These are phyloP conservation scores for Labeo catla DNA, from an alignment of 2,113 vertebrate genomes.

Conservation along the genomic window DNA sequence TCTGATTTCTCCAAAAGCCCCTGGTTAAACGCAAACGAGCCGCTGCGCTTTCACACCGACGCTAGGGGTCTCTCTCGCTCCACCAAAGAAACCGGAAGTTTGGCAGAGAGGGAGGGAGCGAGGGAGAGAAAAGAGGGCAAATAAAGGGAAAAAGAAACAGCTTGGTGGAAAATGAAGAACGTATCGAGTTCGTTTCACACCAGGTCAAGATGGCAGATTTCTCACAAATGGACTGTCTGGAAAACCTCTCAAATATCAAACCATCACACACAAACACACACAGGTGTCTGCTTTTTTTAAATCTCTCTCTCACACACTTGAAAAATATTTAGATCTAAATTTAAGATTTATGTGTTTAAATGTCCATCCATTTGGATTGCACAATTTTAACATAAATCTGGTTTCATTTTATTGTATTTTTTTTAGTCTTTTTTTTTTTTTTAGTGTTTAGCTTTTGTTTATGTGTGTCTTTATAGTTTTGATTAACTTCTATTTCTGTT, in stretches of 20 bases:
- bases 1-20: not conserved
- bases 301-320: slow-evolving; percentile 47
- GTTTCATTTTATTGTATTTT: no score
- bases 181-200: slow-evolving; percentile 76
- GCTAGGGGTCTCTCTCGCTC: slow-evolving; percentile 81
- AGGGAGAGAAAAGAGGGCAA: slow-evolving; percentile 54
- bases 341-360: no score
- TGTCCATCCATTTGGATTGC: no score
- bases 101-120: slow-evolving; percentile 33
- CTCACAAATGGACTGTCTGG: slow-evolving; percentile 76
- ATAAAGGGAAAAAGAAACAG: slow-evolving; percentile 51
- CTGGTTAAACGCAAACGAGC: not conserved
- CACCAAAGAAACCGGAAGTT: slow-evolving; percentile 65
- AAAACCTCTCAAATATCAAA: slow-evolving; percentile 63
- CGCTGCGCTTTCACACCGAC: slow-evolving; percentile 33
- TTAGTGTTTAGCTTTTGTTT: no score
- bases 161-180: slow-evolving; percentile 74
- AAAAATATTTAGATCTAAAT: no score
- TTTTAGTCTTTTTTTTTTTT: no score
- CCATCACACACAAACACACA: slow-evolving; percentile 53
- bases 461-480: no score
- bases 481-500: no score
- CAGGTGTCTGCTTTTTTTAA: not conserved
- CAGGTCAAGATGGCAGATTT: slow-evolving; percentile 76
- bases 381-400: no score